These are phyloP conservation scores for Odontocolon sp. DNA, from an alignment of 2,888 invertebrate genomes.

Conservation along the genomic window DNA sequence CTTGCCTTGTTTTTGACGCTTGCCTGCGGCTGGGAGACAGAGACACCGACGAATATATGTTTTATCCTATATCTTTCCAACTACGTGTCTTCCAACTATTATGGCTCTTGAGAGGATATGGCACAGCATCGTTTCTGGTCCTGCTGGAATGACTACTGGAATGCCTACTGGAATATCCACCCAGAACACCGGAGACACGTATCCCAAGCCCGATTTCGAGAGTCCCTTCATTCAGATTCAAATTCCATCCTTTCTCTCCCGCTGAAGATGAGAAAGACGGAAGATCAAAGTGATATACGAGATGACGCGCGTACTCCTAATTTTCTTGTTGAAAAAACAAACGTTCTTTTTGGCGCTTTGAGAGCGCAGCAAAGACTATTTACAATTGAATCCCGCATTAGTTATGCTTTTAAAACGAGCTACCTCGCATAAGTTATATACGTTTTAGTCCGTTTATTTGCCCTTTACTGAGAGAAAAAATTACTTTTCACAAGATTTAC, in stretches of 20 bases:
- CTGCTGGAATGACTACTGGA: conserved; percentile 26
- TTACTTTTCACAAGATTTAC: no score
- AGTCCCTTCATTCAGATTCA: conserved; percentile 70
- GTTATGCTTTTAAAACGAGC: no score
- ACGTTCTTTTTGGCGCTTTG: conserved; percentile 56
- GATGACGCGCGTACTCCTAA: conserved; percentile 70
- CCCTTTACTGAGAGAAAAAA: no score
- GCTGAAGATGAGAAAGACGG: conserved; percentile 35
- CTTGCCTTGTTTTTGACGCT: conserved; percentile 73
- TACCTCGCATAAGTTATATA: no score
- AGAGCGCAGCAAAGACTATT: conserved; percentile 1
- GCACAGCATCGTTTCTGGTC: no score
- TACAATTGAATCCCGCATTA: neutral
- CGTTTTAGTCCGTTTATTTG: no score
- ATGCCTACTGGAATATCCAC: conserved; percentile 20
- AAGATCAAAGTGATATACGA: conserved; percentile 50
- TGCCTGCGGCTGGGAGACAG: conserved; percentile 67
- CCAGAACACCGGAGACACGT: conserved; percentile 43
- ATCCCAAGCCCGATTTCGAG: conserved; percentile 68
- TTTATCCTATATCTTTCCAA: conserved; percentile 34
- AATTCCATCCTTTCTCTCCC: conserved; percentile 63
- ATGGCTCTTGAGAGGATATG: conserved; percentile 50
- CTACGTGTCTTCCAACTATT: conserved; percentile 3
- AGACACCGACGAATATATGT: conserved; percentile 40
- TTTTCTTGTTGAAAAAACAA: conserved; percentile 73